Evolutionary conservation across 2,113 vertebrate genomes (phyloP), one percentile per base, ranked within the genome.

Genomic region (Phalacrocorax pelagicus): DNA sequence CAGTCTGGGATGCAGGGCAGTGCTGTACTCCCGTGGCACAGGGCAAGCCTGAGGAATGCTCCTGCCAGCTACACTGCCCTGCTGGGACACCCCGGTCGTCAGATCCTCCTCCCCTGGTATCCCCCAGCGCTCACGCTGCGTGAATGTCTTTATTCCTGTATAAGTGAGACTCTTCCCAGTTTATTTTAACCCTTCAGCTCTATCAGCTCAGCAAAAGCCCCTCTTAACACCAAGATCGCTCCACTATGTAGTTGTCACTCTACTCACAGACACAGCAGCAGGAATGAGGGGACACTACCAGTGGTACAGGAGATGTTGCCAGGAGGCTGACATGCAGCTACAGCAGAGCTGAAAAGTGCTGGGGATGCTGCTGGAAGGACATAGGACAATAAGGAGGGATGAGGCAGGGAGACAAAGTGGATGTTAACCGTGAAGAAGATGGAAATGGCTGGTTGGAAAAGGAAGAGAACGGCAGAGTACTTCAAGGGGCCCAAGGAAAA

Each of bases 111-210:
- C 40, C 67, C 11, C 16, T 1, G 1, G 29, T 19, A 54, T 65
- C 26, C 34, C 30, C 6, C 66, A 79, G 72, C 0, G 0, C 47
- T 78, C n/a, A 44, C 0, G 1, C 38, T 51, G 71, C 2, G 0
- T 12, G 40, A 70, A 71, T 5, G 0, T 22, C 46, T 66, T 77
- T 74, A 63, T 11, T 71, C 46, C 57, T 30, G 10, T 15, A 17
- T 18, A 23, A 66, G 6, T 73, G 67, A 83, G 58, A 40, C 46
- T 73, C 46, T 81, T 89, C 24, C 44, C 22, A 27, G 34, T 89
- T 77, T 65, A 30, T 52, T 26, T 34, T 30, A 61, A 42, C 21
- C 32, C 49, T 57, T 52, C 75, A 59, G 40, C 58, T 75, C n/a
- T 26, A 29, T 11, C 44, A 88, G 57, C 38, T 46, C 38, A 94